These are phyloP conservation scores for Stomorhina lunata DNA, from an alignment of 2,888 invertebrate genomes.

Conservation along the genomic window DNA sequence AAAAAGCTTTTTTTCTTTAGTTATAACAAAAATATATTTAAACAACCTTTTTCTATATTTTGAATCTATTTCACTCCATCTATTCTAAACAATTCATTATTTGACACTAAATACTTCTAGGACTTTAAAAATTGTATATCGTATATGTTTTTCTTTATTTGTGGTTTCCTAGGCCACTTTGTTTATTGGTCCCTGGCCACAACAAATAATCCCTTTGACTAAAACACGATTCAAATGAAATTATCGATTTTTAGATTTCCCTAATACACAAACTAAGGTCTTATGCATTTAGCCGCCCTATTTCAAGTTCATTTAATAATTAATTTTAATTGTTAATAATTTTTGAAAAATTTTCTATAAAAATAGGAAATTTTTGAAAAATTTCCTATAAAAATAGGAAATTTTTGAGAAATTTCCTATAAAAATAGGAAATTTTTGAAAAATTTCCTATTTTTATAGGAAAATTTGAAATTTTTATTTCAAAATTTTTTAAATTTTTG, in stretches of 20 bases:
- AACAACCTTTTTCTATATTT: neutral
- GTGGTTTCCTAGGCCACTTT: slow-evolving; percentile 23
- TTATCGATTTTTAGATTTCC: slow-evolving; percentile 26
- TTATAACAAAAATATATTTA: slow-evolving; percentile 1
- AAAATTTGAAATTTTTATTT: too few species aligned
- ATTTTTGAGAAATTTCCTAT: too few species aligned
- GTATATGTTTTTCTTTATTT: neutral
- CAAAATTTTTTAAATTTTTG: too few species aligned
- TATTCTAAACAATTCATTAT: neutral
- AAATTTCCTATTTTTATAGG: too few species aligned
- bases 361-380: too few species aligned
- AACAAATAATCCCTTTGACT: slow-evolving; percentile 17
- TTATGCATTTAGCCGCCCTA: too few species aligned
- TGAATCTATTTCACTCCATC: neutral
- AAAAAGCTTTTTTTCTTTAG: slow-evolving; percentile 51
- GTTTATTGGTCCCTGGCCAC: slow-evolving; percentile 29
- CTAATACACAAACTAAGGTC: neutral
- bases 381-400: too few species aligned
- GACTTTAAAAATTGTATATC: neutral
- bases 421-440: too few species aligned
- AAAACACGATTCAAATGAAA: neutral
- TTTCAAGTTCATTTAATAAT: slow-evolving; percentile 16
- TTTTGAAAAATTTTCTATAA: too few species aligned
- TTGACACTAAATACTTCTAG: slow-evolving; percentile 10
- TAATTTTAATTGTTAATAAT: neutral